These are phyloP conservation scores for Cheilosia impressa DNA, from an alignment of 2,888 invertebrate species.

Conservation along the genomic window DNA sequence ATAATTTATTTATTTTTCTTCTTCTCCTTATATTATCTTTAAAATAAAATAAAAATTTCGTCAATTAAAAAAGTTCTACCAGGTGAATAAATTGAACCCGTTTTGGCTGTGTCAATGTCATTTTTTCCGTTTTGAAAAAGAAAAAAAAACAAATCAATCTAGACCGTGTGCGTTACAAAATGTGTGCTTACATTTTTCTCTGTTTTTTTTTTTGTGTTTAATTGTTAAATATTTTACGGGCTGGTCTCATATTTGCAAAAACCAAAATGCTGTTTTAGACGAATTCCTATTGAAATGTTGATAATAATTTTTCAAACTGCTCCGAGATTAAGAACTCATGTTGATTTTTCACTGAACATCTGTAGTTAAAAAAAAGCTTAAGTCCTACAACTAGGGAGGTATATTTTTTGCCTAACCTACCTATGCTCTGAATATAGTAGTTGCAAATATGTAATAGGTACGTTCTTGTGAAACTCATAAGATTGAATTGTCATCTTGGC, in stretches of 20 bases:
- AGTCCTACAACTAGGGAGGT: too few species aligned
- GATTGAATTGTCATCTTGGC: too few species aligned
- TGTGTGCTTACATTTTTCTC: slow-evolving; percentile 33
- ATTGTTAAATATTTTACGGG: not conserved
- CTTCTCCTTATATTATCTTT: slow-evolving; percentile 42
- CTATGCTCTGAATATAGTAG: too few species aligned
- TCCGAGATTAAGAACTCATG: too few species aligned
- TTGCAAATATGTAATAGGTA: too few species aligned
- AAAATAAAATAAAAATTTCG: slow-evolving; percentile 28
- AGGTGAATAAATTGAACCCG: slow-evolving; percentile 80
- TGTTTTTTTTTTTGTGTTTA: slow-evolving; percentile 9
- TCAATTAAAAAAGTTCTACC: slow-evolving; percentile 79
- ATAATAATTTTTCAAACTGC: too few species aligned
- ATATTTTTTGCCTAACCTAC: too few species aligned
- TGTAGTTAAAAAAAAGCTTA: too few species aligned
- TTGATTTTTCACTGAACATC: too few species aligned
- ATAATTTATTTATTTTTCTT: slow-evolving; percentile 55
- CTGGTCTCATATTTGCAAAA: slow-evolving; percentile 25
- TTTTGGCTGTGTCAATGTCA: slow-evolving; percentile 69
- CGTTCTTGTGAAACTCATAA: too few species aligned
- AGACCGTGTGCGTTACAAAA: slow-evolving; percentile 18
- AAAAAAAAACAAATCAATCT: not conserved
- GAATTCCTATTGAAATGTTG: too few species aligned
- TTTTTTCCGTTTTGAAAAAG: slow-evolving; percentile 18
- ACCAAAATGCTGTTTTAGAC: not conserved